Percentiles rank a stretch among this genome's conserved stretches.
Evolutionary conservation across 2,797 vertebrate genomes (phyloP).

Genomic region (Nannoperca obscura): DNA sequence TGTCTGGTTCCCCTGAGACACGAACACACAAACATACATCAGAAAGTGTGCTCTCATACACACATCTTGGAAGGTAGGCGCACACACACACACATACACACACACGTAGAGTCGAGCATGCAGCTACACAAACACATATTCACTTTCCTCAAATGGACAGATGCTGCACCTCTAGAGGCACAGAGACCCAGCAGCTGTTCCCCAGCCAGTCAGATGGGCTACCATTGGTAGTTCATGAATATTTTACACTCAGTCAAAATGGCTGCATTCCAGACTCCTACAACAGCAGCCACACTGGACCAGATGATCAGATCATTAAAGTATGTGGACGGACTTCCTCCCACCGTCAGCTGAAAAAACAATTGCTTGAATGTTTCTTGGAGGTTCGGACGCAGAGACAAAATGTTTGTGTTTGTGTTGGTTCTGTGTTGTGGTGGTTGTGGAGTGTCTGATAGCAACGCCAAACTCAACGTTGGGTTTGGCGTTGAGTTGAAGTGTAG

Average conservation of each 20-base stretch:
- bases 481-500: background rate
- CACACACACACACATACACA: conserved; percentile 25
- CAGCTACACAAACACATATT: conserved; percentile 67
- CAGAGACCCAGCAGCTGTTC: conserved; percentile 87
- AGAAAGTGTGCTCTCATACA: conserved; percentile 24
- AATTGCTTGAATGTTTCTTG: conserved; percentile 34
- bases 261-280: conserved; percentile 81
- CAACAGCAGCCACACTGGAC: conserved; percentile 75
- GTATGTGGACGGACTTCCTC: conserved; percentile 67
- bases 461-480: background rate
- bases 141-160: conserved; percentile 81
- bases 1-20: conserved; percentile 79
- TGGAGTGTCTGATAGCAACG: background rate
- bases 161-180: conserved; percentile 88
- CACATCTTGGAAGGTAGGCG: conserved; percentile 21
- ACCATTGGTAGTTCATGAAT: conserved; percentile 87
- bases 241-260: conserved; percentile 85
- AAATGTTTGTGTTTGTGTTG: conserved; percentile 18
- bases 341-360: conserved; percentile 55
- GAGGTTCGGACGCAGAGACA: conserved; percentile 27
- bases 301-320: conserved; percentile 80
- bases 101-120: conserved; percentile 43
- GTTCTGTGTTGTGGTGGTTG: background rate
- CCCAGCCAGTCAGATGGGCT: conserved; percentile 84
- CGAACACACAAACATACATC: conserved; percentile 50